Base-by-base conservation (phyloP, 1,140 invertebrate genomes). In the Panagrolaimus sp. region DNA sequence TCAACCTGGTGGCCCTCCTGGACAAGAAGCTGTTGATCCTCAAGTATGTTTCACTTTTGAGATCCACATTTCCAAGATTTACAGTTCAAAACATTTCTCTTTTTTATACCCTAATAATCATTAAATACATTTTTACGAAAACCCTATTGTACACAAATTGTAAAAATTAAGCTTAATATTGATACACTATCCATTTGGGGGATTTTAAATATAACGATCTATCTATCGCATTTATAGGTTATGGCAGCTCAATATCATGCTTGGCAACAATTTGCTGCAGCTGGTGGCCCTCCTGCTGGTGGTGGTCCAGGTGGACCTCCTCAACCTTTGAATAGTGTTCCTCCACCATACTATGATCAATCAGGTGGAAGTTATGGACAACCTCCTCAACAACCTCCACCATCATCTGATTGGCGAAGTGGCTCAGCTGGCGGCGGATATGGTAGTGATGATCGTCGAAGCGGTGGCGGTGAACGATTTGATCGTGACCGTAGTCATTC, bases 181-280 rank as follows among this genome's bases (percentile, higher is more conserved):
- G 32, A 4, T 38, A 38, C 7, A 38, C 32, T n/a, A n/a, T n/a
- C 32, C 32, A 38, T 38, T 38, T 38, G 2, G 32, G 7, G 32
- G 2, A 7, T 38, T 38, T 38, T 38, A n/a, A n/a, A n/a, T n/a
- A n/a, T n/a, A n/a, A n/a, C n/a, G n/a, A n/a, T n/a, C n/a, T n/a
- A n/a, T n/a, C n/a, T n/a, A n/a, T n/a, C n/a, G n/a, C n/a, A n/a
- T n/a, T 38, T 38, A 38, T 4, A 38, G 32, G 32, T 38, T 38
- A 38, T 38, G 32, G 32, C 32, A 38, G 32, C 32, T 2, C 32
- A 38, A 21, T 58, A 58, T 58, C 21, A 58, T 58, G 28, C 21
- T 58, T 58, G 52, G 52, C 52, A 58, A 58, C 52, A 58, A 17
- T 38, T 38, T 38, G 32, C 32, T 38, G 32, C 52, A 21, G 17